Evolutionary conservation across 2,113 vertebrate species (phyloP).

Genomic region (Callipepla squamata): DNA sequence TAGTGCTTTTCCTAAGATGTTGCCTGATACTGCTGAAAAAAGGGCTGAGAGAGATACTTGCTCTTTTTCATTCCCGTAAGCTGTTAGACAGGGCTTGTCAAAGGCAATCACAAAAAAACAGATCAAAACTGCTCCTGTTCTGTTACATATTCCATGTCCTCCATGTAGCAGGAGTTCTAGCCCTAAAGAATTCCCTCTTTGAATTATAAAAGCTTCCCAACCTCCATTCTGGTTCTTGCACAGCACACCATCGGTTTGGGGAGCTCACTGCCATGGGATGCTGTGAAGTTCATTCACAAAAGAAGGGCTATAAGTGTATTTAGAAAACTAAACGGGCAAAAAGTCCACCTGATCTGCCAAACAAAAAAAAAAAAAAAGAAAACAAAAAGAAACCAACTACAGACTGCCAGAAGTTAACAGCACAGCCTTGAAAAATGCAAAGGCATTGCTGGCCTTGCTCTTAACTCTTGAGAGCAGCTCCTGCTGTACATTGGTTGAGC

Average conservation of each 20-base stretch:
- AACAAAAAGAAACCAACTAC: no score
- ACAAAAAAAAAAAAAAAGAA: neutral
- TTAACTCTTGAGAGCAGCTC: neutral
- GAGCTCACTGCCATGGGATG: rapidly evolving
- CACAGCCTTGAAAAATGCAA: rapidly evolving
- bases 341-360: neutral
- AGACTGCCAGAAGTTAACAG: neutral
- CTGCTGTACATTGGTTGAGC: neutral
- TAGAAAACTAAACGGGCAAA: neutral
- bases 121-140: neutral
- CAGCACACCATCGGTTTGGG: neutral
- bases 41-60: constrained; percentile 11
- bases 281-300: neutral
- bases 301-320: neutral
- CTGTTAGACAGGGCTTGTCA: constrained; percentile 42
- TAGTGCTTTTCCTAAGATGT: constrained; percentile 19
- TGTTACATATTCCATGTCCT: neutral
- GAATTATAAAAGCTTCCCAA: neutral
- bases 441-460: rapidly evolving
- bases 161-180: neutral
- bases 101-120: constrained; percentile 12
- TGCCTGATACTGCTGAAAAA: neutral
- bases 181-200: neutral
- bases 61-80: constrained; percentile 55
- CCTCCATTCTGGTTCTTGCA: neutral